Conservation (phyloP, 1,140 invertebrate species). For the Aphidius ervi region DNA sequence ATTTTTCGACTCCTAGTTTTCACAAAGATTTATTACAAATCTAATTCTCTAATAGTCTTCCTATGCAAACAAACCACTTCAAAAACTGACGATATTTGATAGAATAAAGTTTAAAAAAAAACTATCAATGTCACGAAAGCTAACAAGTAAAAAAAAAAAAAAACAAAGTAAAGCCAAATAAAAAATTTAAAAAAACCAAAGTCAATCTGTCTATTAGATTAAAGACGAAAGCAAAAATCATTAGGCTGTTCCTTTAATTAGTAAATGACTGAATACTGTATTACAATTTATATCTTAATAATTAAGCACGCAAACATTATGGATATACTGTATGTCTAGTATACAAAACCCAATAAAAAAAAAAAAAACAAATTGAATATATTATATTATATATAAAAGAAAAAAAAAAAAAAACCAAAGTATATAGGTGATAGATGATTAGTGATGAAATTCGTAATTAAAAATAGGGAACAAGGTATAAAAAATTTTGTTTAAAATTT, state of each 20-base stretch:
- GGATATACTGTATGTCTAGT: conserved; percentile 10
- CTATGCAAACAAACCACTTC: too few relatives aligned
- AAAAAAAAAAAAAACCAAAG: conserved; percentile 13
- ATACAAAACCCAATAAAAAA: conserved; percentile 12
- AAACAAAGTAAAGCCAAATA: too few relatives aligned
- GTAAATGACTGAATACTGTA: conserved; percentile 29
- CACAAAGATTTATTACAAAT: too few relatives aligned
- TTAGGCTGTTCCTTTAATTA: conserved; percentile 25
- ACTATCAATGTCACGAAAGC: too few relatives aligned
- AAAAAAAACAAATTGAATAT: conserved; percentile 13
- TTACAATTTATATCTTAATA: conserved; percentile 23
- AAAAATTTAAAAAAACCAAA: too few relatives aligned
- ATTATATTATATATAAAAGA: conserved; percentile 20
- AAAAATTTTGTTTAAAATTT: conserved; percentile 2
- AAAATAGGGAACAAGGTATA: conserved; percentile 28
- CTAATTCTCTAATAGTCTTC: too few relatives aligned
- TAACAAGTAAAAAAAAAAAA: too few relatives aligned
- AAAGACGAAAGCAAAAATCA: conserved; percentile 3
- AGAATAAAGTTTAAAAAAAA: too few relatives aligned
- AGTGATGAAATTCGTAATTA: conserved; percentile 22
- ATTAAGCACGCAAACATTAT: conserved; percentile 16
- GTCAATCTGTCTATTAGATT: not conserved
- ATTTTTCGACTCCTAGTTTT: too few relatives aligned
- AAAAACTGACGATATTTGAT: too few relatives aligned
- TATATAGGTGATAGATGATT: not conserved